phyloP scores from a whole-genome alignment of 2,797 vertebrate species.

The Coranthus polyacanthus region DNA sequence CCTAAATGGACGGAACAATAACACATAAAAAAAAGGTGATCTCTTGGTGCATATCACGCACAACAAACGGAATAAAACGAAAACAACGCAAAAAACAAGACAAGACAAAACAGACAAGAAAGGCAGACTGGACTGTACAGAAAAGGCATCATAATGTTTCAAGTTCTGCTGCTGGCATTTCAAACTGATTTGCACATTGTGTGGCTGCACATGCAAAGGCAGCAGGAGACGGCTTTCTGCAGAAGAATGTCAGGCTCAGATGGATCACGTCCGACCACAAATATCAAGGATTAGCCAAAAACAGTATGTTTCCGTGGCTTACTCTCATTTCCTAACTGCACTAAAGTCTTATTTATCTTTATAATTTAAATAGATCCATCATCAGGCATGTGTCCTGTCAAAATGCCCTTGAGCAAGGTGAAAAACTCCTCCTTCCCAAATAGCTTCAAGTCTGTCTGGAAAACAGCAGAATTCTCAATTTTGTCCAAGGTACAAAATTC shows the following conservation, averaged over 20 bases:
- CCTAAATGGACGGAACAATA: too few species aligned
- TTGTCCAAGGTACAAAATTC: slow-evolving; percentile 1
- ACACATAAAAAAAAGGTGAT: too few species aligned
- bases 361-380: slow-evolving; percentile 17
- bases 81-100: too few species aligned
- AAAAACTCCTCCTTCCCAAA: background rate
- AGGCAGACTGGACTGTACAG: too few species aligned
- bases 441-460: background rate
- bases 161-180: too few species aligned
- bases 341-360: background rate
- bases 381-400: background rate
- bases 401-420: slow-evolving; percentile 34
- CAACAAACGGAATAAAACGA: too few species aligned
- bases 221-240: background rate
- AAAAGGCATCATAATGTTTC: too few species aligned
- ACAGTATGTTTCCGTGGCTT: background rate
- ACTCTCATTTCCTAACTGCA: background rate
- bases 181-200: too few species aligned
- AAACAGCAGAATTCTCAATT: slow-evolving; percentile 11
- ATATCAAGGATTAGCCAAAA: background rate
- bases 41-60: too few species aligned
- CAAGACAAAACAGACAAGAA: too few species aligned
- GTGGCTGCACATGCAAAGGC: too few species aligned
- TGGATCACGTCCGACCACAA: background rate
- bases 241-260: slow-evolving; percentile 6